Conservation (phyloP, 2,113 vertebrate species). For the Sakesphorus luctuosus region DNA sequence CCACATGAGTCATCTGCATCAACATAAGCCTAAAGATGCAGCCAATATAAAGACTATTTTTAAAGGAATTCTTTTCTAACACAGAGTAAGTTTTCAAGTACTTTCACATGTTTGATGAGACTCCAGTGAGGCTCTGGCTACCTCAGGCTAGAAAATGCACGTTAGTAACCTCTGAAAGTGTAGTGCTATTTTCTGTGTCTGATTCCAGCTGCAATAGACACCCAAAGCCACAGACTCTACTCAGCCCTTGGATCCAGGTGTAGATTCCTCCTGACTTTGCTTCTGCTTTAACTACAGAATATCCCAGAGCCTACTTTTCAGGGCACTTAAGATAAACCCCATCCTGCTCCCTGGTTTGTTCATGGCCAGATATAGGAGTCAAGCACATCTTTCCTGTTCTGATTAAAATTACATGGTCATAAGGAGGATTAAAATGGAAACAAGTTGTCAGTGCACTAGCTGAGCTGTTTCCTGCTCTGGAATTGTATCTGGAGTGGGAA, state of each 20-base stretch:
- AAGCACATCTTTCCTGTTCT: neutral
- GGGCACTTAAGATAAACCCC: neutral
- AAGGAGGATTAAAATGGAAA: neutral
- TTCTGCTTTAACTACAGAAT: neutral
- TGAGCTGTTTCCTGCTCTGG: neutral
- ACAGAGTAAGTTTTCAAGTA: neutral
- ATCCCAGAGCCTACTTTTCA: neutral
- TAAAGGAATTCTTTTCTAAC: neutral
- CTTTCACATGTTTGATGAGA: neutral
- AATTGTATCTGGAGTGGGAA: fast-evolving
- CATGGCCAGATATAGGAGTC: fast-evolving
- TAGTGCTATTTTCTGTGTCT: neutral
- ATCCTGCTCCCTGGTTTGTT: neutral
- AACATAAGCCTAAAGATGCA: neutral
- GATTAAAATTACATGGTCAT: neutral
- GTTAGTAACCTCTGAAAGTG: neutral
- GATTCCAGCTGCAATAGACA: neutral
- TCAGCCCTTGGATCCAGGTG: neutral
- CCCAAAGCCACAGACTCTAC: neutral
- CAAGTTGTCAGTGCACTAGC: neutral
- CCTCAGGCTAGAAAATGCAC: neutral
- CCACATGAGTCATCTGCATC: neutral
- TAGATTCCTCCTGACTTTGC: neutral
- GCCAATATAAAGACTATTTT: neutral
- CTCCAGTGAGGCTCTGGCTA: neutral